Percentiles rank a stretch among this genome's conserved stretches.
Evolutionary conservation across 2,113 vertebrate species (phyloP).

Genomic region (Daubentonia madagascariensis): DNA sequence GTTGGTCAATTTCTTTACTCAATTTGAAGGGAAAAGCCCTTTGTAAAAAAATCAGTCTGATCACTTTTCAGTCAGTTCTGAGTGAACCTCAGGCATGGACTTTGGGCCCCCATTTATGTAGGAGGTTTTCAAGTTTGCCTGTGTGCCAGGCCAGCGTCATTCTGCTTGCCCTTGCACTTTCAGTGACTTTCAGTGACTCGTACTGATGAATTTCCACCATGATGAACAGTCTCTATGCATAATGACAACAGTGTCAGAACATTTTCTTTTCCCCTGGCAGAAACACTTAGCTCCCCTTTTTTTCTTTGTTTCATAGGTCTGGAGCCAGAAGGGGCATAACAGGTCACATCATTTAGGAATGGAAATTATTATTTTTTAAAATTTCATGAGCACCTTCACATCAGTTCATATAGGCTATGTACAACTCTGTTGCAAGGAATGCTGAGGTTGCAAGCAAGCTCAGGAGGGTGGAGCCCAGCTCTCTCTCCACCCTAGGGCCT

Average conservation of each 20-base stretch:
- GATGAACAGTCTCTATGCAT: background rate
- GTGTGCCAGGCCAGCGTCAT: background rate
- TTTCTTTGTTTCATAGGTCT: background rate
- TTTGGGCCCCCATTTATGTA: background rate
- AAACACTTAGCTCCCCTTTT: background rate
- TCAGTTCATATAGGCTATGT: background rate
- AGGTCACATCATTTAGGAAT: background rate
- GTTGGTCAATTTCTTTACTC: background rate
- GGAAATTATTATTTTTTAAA: background rate
- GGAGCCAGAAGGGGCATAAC: background rate
- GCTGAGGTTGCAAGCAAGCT: background rate
- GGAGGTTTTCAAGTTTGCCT: background rate
- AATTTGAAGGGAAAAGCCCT: background rate
- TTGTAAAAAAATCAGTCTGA: background rate
- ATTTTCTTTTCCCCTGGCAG: background rate
- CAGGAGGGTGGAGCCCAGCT: background rate
- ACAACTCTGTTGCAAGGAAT: background rate
- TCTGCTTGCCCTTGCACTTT: background rate
- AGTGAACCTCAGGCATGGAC: background rate
- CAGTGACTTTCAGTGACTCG: background rate
- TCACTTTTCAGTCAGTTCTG: background rate
- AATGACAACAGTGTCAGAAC: background rate
- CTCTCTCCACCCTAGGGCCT: background rate
- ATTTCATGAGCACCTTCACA: background rate
- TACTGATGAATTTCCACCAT: background rate